Conservation (phyloP, 2,113 vertebrate species). For the Heliornis fulica region DNA sequence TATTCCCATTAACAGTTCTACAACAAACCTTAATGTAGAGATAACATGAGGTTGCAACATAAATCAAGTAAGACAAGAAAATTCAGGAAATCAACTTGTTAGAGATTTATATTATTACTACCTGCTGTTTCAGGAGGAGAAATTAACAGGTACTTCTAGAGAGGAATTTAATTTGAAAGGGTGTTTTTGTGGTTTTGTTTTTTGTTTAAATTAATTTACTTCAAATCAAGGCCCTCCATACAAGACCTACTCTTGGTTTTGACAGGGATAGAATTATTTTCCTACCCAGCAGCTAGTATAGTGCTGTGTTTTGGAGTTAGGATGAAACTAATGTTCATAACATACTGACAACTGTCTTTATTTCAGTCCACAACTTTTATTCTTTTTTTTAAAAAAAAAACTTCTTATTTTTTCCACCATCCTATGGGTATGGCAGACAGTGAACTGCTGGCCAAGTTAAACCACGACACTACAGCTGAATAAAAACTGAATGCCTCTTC, state of each 20-base stretch:
- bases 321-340: too few relatives aligned
- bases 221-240: not conserved
- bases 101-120: not conserved
- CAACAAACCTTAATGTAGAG: not conserved
- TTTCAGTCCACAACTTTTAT: too few relatives aligned
- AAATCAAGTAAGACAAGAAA: not conserved
- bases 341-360: too few relatives aligned
- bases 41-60: not conserved
- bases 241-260: not conserved
- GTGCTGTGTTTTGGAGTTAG: too few relatives aligned
- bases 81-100: not conserved
- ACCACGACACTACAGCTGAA: not conserved
- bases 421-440: too few relatives aligned
- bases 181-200: not conserved
- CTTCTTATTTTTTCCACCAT: too few relatives aligned
- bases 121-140: not conserved
- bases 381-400: too few relatives aligned
- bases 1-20: not conserved
- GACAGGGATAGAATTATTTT: too few relatives aligned
- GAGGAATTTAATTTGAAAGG: not conserved
- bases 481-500: not conserved
- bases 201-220: not conserved
- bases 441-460: too few relatives aligned
- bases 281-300: too few relatives aligned
- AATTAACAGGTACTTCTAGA: not conserved